These are phyloP conservation scores for Sinocyclocheilus anophthalmus DNA, from an alignment of 2,113 vertebrate species.

Conservation along the genomic window DNA sequence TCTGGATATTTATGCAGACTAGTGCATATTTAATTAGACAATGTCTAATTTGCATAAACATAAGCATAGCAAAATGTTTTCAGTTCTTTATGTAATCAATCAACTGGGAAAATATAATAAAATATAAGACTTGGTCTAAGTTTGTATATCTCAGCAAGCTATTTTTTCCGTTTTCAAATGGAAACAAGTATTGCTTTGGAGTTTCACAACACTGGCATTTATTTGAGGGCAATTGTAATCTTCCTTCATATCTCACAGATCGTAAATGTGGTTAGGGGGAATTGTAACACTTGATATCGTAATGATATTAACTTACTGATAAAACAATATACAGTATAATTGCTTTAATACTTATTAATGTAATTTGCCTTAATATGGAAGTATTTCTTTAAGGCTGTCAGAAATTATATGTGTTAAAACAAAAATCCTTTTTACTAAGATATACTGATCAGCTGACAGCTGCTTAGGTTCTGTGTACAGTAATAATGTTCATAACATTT, in stretches of 20 bases:
- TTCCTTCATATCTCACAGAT: too few relatives aligned
- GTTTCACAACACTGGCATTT: neutral
- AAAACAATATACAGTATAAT: neutral
- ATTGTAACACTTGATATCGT: neutral
- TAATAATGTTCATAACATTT: neutral
- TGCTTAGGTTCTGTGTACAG: neutral
- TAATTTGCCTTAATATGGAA: neutral
- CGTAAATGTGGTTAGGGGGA: too few relatives aligned
- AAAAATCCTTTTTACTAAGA: neutral
- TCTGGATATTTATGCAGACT: too few relatives aligned
- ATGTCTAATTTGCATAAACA: too few relatives aligned
- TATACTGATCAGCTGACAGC: neutral
- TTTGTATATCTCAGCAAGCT: neutral
- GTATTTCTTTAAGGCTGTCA: neutral
- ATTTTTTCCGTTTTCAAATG: neutral
- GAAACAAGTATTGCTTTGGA: neutral
- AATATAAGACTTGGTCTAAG: neutral
- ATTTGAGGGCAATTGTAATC: too few relatives aligned
- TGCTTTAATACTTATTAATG: neutral
- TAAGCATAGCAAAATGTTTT: too few relatives aligned
- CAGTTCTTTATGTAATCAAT: too few relatives aligned
- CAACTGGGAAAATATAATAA: too few relatives aligned
- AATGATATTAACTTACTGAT: neutral
- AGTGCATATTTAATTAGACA: too few relatives aligned
- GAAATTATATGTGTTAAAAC: neutral